phyloP scores from a whole-genome alignment of 2,888 invertebrate genomes.

The Apamea sordens region DNA sequence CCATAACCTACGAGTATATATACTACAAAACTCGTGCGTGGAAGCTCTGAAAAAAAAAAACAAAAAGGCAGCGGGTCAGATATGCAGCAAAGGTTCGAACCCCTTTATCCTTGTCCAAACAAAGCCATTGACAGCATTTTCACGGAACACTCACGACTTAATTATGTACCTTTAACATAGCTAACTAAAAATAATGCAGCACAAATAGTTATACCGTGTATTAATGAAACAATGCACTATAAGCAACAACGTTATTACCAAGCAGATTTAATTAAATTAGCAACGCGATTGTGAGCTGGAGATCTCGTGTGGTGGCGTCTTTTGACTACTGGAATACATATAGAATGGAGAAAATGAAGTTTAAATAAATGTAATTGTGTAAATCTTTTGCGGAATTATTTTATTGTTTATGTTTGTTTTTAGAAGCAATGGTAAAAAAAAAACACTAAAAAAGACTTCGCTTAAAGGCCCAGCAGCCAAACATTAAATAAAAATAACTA shows the following conservation, averaged over 20 bases:
- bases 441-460: too few species aligned
- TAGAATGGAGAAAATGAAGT: background rate
- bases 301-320: slow-evolving; percentile 30
- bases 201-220: slow-evolving; percentile 7
- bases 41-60: too few species aligned
- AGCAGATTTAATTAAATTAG: slow-evolving; percentile 52
- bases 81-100: too few species aligned
- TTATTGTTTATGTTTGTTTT: background rate
- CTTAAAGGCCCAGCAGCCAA: too few species aligned
- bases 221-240: slow-evolving; percentile 25
- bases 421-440: background rate
- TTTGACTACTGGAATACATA: slow-evolving; percentile 8
- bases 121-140: background rate
- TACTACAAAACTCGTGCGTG: too few species aligned
- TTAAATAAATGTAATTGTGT: background rate
- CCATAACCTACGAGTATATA: too few species aligned
- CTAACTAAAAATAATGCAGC: slow-evolving; percentile 11
- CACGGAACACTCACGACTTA: background rate
- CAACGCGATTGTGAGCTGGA: slow-evolving; percentile 38
- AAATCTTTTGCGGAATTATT: background rate
- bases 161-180: background rate
- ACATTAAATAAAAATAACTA: too few species aligned
- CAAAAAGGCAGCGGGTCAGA: too few species aligned
- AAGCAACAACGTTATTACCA: slow-evolving; percentile 33
- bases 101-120: slow-evolving; percentile 1